phyloP scores from a whole-genome alignment of 1,140 invertebrate genomes.

The Drosophila navojoa region DNA sequence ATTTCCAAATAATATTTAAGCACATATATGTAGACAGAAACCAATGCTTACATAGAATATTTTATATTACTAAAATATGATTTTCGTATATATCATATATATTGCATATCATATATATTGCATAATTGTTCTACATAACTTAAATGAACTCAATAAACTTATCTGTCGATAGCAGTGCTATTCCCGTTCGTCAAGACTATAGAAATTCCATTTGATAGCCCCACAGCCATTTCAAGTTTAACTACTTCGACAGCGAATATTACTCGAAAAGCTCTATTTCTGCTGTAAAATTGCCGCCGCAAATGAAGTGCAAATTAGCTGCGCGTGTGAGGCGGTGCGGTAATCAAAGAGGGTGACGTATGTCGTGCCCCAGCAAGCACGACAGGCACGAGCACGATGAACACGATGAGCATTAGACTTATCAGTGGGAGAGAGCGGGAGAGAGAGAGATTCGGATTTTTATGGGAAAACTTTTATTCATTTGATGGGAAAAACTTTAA shows the following conservation, averaged over 20 bases:
- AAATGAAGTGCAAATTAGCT: conserved; percentile 81
- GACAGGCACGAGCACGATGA: neutral
- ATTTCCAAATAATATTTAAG: no score
- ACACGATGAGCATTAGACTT: neutral
- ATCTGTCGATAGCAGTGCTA: no score
- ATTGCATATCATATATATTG: no score
- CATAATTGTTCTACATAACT: no score
- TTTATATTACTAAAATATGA: no score
- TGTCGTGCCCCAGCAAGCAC: conserved; percentile 41
- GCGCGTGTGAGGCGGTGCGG: conserved; percentile 53
- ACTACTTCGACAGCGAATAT: conserved; percentile 4
- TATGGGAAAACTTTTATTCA: conserved; percentile 79
- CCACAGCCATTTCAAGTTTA: conserved; percentile 9
- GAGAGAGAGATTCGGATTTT: conserved; percentile 42
- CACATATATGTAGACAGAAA: no score
- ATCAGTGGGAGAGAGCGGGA: neutral
- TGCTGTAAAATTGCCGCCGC: conserved; percentile 15
- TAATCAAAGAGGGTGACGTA: conserved; percentile 61
- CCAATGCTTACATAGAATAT: no score
- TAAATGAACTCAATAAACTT: no score
- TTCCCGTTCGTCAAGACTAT: no score
- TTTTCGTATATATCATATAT: no score
- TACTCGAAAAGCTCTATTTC: conserved; percentile 12
- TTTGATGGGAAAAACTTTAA: conserved; percentile 78
- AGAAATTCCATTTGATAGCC: conserved; percentile 47